Evolutionary conservation across 2,888 invertebrate genomes (phyloP).

Genomic region (Sabellastarte sp.): DNA sequence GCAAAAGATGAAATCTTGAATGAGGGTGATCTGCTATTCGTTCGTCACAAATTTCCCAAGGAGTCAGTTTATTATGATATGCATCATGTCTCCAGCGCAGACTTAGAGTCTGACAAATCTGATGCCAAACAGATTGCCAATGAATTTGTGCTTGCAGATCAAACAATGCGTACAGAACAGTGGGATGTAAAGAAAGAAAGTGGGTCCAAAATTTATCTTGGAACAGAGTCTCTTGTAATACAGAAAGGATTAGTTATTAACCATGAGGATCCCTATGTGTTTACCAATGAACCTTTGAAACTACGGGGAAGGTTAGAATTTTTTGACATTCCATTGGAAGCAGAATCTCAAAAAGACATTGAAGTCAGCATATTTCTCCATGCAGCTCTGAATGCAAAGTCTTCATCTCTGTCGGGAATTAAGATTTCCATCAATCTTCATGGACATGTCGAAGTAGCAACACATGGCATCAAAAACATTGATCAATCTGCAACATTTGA

Average conservation of each 20-base stretch:
- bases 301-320: not conserved
- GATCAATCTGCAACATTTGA: too few species aligned
- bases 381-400: not conserved
- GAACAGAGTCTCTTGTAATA: not conserved
- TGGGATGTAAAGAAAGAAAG: not conserved
- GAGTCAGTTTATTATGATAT: not conserved
- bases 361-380: not conserved
- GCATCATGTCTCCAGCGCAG: not conserved
- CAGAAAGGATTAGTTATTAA: not conserved
- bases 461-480: too few species aligned
- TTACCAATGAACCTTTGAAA: not conserved
- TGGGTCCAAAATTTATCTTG: not conserved
- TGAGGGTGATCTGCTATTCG: not conserved
- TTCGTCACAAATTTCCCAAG: not conserved
- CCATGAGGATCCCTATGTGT: not conserved
- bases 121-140: not conserved
- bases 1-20: not conserved
- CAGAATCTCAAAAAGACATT: not conserved
- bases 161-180: not conserved
- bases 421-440: not conserved
- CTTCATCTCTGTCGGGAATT: not conserved
- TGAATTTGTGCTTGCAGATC: too few species aligned
- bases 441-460: not conserved
- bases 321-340: not conserved
- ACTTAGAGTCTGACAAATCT: not conserved